Conservation (phyloP, 1,140 invertebrate species). For the Meloidogyne floridensis region DNA sequence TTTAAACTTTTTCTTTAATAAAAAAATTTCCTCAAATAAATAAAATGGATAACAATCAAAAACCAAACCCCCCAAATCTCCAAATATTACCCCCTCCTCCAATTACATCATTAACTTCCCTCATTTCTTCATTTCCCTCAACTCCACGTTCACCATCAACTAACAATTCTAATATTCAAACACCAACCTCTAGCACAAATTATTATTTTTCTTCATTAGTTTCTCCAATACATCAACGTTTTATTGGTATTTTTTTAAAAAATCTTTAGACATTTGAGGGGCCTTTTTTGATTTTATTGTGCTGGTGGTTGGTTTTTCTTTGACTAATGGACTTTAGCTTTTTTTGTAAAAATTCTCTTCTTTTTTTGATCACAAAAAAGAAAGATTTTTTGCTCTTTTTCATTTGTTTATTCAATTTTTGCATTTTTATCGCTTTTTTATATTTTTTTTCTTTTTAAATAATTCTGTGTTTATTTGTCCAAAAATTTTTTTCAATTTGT, state of each 20-base stretch:
- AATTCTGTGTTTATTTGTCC: no score
- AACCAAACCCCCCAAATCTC: not conserved
- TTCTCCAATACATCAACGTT: slow-evolving; percentile 28
- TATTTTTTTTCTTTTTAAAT: not conserved
- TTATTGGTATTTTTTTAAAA: slow-evolving; percentile 14
- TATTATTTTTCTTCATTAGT: not conserved
- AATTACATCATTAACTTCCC: slow-evolving; percentile 8
- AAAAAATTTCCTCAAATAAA: no score
- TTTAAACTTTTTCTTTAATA: no score
- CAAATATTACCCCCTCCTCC: not conserved
- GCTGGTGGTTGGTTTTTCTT: slow-evolving; percentile 9
- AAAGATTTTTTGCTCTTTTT: slow-evolving; percentile 9
- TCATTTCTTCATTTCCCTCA: slow-evolving; percentile 7
- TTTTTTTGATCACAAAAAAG: no score
- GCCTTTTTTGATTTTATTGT: not conserved
- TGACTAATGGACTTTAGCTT: no score
- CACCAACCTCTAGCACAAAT: not conserved
- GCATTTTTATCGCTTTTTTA: slow-evolving; percentile 1
- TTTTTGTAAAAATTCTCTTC: no score
- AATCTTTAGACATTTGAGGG: not conserved
- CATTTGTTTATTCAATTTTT: slow-evolving; percentile 2
- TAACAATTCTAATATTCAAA: not conserved
- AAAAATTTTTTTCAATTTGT: no score
- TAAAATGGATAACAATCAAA: not conserved
- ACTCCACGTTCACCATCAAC: not conserved